Conservation (phyloP, 2,797 vertebrate genomes). For the Gallirallus australis region DNA sequence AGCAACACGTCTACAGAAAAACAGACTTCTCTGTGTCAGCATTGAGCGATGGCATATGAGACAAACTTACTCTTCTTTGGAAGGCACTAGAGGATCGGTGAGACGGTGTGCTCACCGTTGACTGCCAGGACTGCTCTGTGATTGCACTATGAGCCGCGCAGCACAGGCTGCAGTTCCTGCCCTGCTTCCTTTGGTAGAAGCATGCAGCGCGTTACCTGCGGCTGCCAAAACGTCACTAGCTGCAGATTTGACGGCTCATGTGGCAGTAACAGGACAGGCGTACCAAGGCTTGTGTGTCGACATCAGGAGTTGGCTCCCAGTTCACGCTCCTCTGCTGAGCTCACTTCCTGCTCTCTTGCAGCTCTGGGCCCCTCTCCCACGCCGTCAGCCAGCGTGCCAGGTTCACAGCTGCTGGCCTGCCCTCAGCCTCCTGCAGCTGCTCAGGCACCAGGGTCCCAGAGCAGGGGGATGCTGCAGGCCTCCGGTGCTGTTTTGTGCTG, state of each 20-base stretch:
- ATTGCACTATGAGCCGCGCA: neutral
- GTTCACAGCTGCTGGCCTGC: constrained; percentile 15
- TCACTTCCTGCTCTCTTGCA: neutral
- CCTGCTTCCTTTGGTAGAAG: neutral
- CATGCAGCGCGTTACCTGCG: fast-evolving
- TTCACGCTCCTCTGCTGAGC: neutral
- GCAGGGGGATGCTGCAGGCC: neutral
- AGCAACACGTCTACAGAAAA: neutral
- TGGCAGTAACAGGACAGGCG: neutral
- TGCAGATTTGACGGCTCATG: neutral
- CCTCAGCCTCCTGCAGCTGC: constrained; percentile 29
- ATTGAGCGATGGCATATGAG: neutral
- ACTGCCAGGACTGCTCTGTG: neutral
- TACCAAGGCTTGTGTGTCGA: neutral
- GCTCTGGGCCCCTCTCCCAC: constrained; percentile 37
- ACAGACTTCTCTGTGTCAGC: neutral
- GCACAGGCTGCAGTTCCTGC: neutral
- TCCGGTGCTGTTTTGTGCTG: fast-evolving
- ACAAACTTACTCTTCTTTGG: neutral
- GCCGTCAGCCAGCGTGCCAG: neutral
- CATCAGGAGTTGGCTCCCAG: neutral
- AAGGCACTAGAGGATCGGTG: neutral
- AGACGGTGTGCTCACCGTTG: neutral
- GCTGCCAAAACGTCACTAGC: neutral
- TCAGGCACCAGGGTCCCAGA: neutral